Conservation (phyloP, 2,113 vertebrate species). For the Microcebus lehilahytsara region DNA sequence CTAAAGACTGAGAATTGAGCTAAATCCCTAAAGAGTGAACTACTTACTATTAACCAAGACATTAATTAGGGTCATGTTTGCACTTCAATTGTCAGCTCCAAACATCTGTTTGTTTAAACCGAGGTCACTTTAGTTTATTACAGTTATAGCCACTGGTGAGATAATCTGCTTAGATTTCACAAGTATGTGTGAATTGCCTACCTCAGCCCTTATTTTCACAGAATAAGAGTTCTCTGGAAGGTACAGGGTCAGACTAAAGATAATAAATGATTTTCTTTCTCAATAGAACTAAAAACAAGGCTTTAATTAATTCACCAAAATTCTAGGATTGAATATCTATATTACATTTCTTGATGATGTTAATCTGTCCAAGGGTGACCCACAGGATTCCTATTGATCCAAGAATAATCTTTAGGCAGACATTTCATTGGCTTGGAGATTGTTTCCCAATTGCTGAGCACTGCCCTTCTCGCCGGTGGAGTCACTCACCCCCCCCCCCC, state of each 20-base stretch:
- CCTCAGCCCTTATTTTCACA: slow-evolving; percentile 76
- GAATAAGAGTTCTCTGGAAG: slow-evolving; percentile 72
- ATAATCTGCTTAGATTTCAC: slow-evolving; percentile 77
- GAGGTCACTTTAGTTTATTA: slow-evolving; percentile 74
- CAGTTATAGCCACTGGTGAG: slow-evolving; percentile 73
- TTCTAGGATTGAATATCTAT: slow-evolving; percentile 73
- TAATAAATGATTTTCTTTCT: slow-evolving; percentile 75
- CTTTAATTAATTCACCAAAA: slow-evolving; percentile 71
- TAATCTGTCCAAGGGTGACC: slow-evolving; percentile 69
- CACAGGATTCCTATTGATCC: slow-evolving; percentile 68
- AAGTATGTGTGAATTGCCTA: slow-evolving; percentile 76
- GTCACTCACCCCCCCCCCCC: not conserved
- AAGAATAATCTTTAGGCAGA: slow-evolving; percentile 77
- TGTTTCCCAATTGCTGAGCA: slow-evolving; percentile 63
- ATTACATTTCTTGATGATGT: slow-evolving; percentile 75
- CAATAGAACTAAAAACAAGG: slow-evolving; percentile 77
- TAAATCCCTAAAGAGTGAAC: slow-evolving; percentile 46
- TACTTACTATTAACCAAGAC: slow-evolving; percentile 53
- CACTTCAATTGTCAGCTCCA: slow-evolving; percentile 66
- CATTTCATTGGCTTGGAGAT: slow-evolving; percentile 73
- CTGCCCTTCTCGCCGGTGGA: slow-evolving; percentile 26
- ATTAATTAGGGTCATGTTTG: slow-evolving; percentile 72
- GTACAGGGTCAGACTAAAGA: slow-evolving; percentile 69
- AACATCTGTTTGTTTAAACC: slow-evolving; percentile 75
- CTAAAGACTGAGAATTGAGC: slow-evolving; percentile 48